Evolutionary conservation across 2,888 invertebrate species (phyloP).

Genomic region (Endotricha flammealis): DNA sequence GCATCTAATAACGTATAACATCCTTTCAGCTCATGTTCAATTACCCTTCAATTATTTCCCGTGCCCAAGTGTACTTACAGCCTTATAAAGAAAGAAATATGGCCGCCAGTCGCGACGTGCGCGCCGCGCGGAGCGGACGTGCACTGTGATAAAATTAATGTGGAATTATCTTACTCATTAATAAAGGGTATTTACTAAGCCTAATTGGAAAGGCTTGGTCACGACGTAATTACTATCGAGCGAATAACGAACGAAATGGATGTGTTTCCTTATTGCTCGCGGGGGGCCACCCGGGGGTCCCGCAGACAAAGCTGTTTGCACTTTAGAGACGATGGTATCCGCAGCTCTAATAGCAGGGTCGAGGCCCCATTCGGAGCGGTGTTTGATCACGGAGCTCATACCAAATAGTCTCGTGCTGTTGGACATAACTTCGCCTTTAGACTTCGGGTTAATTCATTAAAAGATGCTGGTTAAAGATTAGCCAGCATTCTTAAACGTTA

Average conservation of each 20-base stretch:
- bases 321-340: neutral
- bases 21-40: too few relatives aligned
- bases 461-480: too few relatives aligned
- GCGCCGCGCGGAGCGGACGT: constrained; percentile 30
- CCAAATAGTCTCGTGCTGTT: too few relatives aligned
- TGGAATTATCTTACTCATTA: constrained; percentile 35
- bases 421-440: too few relatives aligned
- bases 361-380: neutral
- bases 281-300: constrained; percentile 15
- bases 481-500: too few relatives aligned
- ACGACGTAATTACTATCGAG: constrained; percentile 25
- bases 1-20: too few relatives aligned
- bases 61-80: constrained; percentile 23
- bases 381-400: too few relatives aligned
- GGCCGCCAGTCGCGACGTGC: constrained; percentile 27
- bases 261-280: constrained; percentile 19
- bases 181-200: constrained; percentile 25
- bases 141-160: constrained; percentile 21
- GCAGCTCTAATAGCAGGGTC: neutral
- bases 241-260: constrained; percentile 20
- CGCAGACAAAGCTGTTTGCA: neutral
- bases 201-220: constrained; percentile 36
- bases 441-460: too few relatives aligned
- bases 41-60: too few relatives aligned
- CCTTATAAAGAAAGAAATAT: constrained; percentile 46